Evolutionary conservation across 2,888 invertebrate genomes (phyloP), one percentile per base, ranked within the genome.

Genomic region (Amphiduros pacificus): DNA sequence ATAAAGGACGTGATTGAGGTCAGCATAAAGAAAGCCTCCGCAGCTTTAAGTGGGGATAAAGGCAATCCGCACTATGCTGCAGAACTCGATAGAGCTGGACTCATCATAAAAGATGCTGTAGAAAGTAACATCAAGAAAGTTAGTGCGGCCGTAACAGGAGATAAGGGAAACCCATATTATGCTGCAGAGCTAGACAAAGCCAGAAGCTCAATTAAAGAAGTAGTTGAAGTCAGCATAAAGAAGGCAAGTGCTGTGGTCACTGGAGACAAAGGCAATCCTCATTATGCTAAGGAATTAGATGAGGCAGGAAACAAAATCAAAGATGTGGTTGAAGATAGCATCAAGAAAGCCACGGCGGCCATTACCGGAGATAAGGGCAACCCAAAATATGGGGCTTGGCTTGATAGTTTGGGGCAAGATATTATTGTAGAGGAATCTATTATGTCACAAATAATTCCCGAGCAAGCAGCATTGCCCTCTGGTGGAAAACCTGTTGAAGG

Each of bases 41-140:
- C 58, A 9, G 32, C 32, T 2, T 50, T 58, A 29, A 59, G 59
- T 9, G 74, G 73, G 32, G 68, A 68, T 55, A 59, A 67, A 24
- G 76, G 66, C 41, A 77, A 77, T 64, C 73, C 74, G 17, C 58
- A 69, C 48, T 71, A 75, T 61, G 65, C 74, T 24, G 67, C 67
- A 52, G 67, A 67, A 52, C 63, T 77, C 36, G 71, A 73, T 36
- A 58, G 59, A 28, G 54, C 24, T 5, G 26, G 22, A 32, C n/a
- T n/a, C n/a, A 22, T 20, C 44, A 17, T 44, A 44, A 44, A n/a
- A 5, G 22, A 44, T n/a, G 22, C 20, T 17, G 22, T 44, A 20
- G 44, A 44, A 17, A 22, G 22, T 22, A 20, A 5, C n/a, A 48
- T 58, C 17, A 49, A 50, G 24, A 49, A 49, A 4, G 58, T 58